Percentiles rank a stretch among this genome's conserved stretches.
Conservation (phyloP, 2,113 vertebrate species). For the Callaeas wilsoni region DNA sequence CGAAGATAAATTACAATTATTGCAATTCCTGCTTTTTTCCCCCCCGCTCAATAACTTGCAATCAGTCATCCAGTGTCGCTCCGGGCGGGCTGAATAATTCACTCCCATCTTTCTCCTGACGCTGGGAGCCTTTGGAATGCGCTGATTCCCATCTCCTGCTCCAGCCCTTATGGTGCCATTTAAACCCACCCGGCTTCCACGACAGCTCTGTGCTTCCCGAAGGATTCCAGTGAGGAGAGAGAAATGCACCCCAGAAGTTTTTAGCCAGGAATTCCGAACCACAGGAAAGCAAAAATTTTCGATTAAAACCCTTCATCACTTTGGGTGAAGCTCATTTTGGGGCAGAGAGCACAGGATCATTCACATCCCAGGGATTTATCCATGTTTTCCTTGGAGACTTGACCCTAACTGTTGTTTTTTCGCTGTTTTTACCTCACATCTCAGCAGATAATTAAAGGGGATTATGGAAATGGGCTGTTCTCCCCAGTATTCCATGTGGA, state of each 20-base stretch:
- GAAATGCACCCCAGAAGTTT: not conserved
- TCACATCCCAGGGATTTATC: not conserved
- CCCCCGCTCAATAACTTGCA: not conserved
- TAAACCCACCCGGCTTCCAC: not conserved
- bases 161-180: conserved; percentile 16
- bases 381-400: not conserved
- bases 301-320: not conserved
- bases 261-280: not conserved
- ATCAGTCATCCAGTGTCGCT: not conserved
- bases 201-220: not conserved
- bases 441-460: not conserved
- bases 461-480: not conserved
- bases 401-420: not conserved
- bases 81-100: not conserved
- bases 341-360: not conserved
- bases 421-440: not conserved
- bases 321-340: not conserved
- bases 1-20: not conserved
- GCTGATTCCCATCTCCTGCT: conserved; percentile 12
- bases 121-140: not conserved
- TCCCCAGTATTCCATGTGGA: not conserved
- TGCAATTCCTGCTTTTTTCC: not conserved
- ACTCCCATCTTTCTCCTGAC: not conserved
- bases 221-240: not conserved
- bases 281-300: not conserved